Evolutionary conservation across 1,140 invertebrate genomes (phyloP).

Genomic region (Pogonus chalceus): DNA sequence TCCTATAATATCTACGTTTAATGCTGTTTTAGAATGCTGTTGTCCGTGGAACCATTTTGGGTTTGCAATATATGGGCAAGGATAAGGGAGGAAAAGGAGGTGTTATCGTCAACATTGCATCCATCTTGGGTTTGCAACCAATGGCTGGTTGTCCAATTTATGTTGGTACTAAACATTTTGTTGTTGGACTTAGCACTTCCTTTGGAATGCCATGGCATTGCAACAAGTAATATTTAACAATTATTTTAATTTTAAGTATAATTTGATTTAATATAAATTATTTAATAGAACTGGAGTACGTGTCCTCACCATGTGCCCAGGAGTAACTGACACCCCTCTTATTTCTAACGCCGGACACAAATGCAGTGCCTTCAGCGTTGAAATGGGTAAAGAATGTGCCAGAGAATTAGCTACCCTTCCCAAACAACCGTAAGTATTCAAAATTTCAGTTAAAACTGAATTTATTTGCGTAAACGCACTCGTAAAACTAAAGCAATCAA

Average conservation of each 20-base stretch:
- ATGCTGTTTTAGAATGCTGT: conserved; percentile 33
- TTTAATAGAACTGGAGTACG: conserved; percentile 36
- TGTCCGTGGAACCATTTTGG: conserved; percentile 35
- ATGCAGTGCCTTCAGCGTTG: conserved; percentile 34
- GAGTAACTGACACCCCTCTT: conserved; percentile 28
- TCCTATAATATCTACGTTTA: conserved; percentile 8
- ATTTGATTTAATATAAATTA: too few relatives aligned
- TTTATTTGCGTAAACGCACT: too few relatives aligned
- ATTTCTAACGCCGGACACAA: conserved; percentile 27
- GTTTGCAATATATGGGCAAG: conserved; percentile 38
- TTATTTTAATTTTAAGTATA: conserved; percentile 36
- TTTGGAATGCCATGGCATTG: conserved; percentile 30
- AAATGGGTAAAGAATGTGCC: conserved; percentile 33
- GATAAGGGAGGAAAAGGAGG: conserved; percentile 37
- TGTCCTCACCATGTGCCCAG: conserved; percentile 37
- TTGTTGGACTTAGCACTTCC: conserved; percentile 41
- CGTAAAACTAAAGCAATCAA: too few relatives aligned
- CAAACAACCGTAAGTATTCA: conserved; percentile 22
- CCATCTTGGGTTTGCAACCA: conserved; percentile 36
- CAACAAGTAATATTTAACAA: too few relatives aligned
- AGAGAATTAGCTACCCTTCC: conserved; percentile 26
- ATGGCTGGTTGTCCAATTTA: conserved; percentile 37
- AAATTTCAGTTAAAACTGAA: not conserved
- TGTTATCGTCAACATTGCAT: conserved; percentile 38
- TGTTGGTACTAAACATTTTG: conserved; percentile 41